phyloP scores from a whole-genome alignment of 2,888 invertebrate species.

The Leucoptera coffeella region DNA sequence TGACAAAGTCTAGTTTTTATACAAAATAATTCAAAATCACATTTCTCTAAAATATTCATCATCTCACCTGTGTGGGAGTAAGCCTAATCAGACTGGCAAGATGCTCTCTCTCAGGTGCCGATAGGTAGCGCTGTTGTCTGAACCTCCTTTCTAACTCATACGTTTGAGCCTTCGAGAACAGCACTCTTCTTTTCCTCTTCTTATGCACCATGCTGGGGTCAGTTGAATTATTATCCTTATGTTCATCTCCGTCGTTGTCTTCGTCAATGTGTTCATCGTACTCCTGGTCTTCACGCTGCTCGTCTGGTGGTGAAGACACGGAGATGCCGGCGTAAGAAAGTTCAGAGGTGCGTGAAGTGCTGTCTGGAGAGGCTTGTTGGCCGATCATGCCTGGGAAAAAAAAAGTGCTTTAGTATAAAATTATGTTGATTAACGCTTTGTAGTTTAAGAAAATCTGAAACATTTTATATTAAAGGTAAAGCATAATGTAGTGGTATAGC shows the following conservation, averaged over 20 bases:
- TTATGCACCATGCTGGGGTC: slow-evolving; percentile 60
- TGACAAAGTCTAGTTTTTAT: too few species aligned
- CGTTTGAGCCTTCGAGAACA: slow-evolving; percentile 97
- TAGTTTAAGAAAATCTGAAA: too few species aligned
- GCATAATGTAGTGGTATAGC: too few species aligned
- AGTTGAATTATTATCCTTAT: slow-evolving; percentile 22
- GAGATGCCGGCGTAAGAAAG: slow-evolving; percentile 60
- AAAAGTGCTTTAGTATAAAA: too few species aligned
- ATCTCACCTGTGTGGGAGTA: slow-evolving; percentile 96
- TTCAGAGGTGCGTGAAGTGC: slow-evolving; percentile 81
- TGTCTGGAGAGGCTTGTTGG: slow-evolving; percentile 78
- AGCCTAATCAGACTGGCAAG: slow-evolving; percentile 89
- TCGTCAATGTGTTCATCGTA: slow-evolving; percentile 30
- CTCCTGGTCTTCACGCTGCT: slow-evolving; percentile 52
- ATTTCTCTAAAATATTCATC: too few species aligned
- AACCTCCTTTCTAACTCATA: slow-evolving; percentile 93
- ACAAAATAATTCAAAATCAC: too few species aligned
- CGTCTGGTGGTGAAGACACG: slow-evolving; percentile 27
- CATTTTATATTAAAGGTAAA: too few species aligned
- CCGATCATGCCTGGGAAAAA: slow-evolving; percentile 43
- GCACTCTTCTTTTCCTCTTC: slow-evolving; percentile 90
- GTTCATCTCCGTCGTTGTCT: slow-evolving; percentile 42
- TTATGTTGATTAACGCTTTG: too few species aligned
- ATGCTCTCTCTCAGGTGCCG: slow-evolving; percentile 96
- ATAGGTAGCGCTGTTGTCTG: slow-evolving; percentile 91